Base-by-base conservation (phyloP, 2,113 vertebrate genomes). In the Nymphicus hollandicus region DNA sequence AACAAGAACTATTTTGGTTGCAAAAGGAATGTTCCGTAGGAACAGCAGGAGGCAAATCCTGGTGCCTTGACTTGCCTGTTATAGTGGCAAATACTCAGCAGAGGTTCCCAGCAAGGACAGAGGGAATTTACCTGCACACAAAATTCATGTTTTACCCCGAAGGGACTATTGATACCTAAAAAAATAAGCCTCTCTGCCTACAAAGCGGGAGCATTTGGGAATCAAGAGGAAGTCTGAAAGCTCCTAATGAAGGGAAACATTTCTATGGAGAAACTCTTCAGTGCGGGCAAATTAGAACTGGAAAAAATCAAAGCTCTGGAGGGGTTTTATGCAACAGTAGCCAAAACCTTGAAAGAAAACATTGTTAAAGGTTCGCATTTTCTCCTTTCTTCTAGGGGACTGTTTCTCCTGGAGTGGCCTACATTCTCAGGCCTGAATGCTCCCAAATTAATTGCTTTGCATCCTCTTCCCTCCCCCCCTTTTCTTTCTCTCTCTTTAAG, bases 401-500 rank as follows among this genome's bases (percentile, higher is more conserved):
- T 39, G 6, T 84, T 95, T 94, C 94, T 95, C 88, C 95, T 96
- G 91, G 93, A 97, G 96, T 96, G 88, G 87, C 89, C 90, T 90
- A 92, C 85, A 93, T 95, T 96, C 96, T 96, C 94, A 95, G 74
- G 83, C 89, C 88, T 92, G 89, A 95, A 96, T 93, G 96, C 95
- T 93, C 98, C 97, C 96, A 97, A 97, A 98, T 98, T 98, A 99
- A 99, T 99, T 98, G 98, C 98, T 97, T 97, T 95, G 96, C 96
- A 28, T 95, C 88, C 95, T 97, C 96, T 97, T 92, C 81, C 92
- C 91, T 91, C n/a, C 91, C 83, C 82, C 74, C 28, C 60, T 70
- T 88, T 94, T 92, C 78, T 94, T 94, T 92, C 79, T 89, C 90
- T 77, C 78, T 70, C 76, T 91, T 89, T 27, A 96, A 96, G 80